A percentile compares a stretch with the other conserved stretches of the same genome.
These are phyloP conservation scores for Orchesellides sinensis DNA, from an alignment of 2,888 invertebrate genomes.

Conservation along the genomic window DNA sequence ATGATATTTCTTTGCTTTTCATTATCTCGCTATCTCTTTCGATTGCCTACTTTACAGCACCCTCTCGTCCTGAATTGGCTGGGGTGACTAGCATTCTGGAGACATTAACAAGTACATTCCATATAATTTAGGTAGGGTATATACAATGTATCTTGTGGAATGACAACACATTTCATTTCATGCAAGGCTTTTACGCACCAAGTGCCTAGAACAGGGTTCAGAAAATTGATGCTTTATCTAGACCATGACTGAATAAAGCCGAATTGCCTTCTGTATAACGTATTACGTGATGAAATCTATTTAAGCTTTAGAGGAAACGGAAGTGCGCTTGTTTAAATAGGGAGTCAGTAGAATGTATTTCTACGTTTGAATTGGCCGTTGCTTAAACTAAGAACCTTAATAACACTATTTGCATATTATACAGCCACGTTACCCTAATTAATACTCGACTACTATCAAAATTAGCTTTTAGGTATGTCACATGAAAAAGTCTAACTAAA, in stretches of 20 bases:
- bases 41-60: neutral
- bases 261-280: no score
- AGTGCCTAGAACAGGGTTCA: no score
- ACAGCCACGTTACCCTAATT: neutral
- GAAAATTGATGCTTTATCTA: slow-evolving; percentile 3
- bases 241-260: slow-evolving; percentile 2
- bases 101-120: neutral
- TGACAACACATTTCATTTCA: no score
- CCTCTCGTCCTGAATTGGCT: neutral
- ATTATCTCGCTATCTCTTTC: slow-evolving; percentile 39
- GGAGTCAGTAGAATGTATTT: slow-evolving; percentile 8
- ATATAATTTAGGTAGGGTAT: no score
- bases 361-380: neutral
- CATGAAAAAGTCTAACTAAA: no score
- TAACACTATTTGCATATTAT: neutral
- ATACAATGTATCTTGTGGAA: no score
- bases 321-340: slow-evolving; percentile 39
- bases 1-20: slow-evolving; percentile 49
- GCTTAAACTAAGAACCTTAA: neutral
- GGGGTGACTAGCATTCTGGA: slow-evolving; percentile 2
- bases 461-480: no score
- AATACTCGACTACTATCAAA: no score
- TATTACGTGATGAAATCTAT: neutral
- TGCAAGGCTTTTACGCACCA: no score
- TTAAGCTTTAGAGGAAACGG: slow-evolving; percentile 28